phyloP scores from a whole-genome alignment of 2,888 invertebrate species.

The Drosophila aldrichi region DNA sequence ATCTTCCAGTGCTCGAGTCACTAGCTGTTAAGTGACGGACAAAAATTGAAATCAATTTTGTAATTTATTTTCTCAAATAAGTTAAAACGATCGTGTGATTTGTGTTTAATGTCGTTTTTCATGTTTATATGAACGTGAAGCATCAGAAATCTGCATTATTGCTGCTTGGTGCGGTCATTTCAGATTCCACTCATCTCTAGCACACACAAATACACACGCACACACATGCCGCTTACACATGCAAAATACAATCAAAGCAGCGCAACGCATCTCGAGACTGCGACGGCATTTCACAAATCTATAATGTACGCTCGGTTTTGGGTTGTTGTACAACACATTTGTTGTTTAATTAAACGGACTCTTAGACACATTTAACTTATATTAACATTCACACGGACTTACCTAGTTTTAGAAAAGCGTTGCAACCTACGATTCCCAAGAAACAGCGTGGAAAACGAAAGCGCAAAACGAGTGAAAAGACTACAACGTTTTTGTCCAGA shows the following conservation, averaged over 20 bases:
- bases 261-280: constrained; percentile 69
- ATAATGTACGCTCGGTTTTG: constrained; percentile 35
- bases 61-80: background rate
- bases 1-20: constrained; percentile 2
- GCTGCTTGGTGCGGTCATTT: constrained; percentile 15
- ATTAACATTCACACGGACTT: constrained; percentile 52
- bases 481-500: constrained; percentile 66
- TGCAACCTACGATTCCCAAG: constrained; percentile 56
- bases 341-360: constrained; percentile 28
- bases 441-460: constrained; percentile 72
- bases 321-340: constrained; percentile 44
- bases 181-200: constrained; percentile 51
- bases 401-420: constrained; percentile 66
- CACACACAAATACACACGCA: constrained; percentile 53
- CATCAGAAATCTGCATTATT: background rate
- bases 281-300: constrained; percentile 73
- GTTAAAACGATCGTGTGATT: background rate
- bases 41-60: background rate
- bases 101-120: background rate
- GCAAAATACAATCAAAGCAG: constrained; percentile 68
- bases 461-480: constrained; percentile 78
- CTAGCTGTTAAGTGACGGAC: background rate
- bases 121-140: background rate
- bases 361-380: constrained; percentile 24
- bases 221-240: constrained; percentile 62